These are phyloP conservation scores for Atethmia centrago DNA, from an alignment of 2,888 invertebrate genomes.

Conservation along the genomic window DNA sequence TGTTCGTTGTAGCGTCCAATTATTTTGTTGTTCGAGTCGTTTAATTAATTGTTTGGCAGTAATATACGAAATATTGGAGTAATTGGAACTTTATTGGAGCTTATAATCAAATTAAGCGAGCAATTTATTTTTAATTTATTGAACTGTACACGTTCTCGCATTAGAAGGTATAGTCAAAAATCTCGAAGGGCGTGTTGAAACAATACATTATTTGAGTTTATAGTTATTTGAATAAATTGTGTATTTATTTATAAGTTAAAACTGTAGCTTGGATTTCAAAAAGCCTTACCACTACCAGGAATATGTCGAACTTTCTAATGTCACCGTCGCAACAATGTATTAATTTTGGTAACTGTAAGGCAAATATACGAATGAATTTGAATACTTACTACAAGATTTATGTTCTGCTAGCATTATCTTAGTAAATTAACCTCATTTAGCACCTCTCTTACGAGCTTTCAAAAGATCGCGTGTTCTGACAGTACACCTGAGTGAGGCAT, in stretches of 20 bases:
- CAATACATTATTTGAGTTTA: not conserved
- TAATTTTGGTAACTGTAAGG: not conserved
- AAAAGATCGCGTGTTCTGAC: not conserved
- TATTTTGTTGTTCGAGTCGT: not conserved
- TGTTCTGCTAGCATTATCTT: not conserved
- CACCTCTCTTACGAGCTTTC: not conserved
- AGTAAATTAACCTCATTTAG: slow-evolving; percentile 7
- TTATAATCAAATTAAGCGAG: slow-evolving; percentile 12
- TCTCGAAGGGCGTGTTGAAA: not conserved
- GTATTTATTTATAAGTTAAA: not conserved
- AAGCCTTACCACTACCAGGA: too few species aligned
- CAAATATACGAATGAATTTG: not conserved
- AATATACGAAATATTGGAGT: slow-evolving; percentile 14
- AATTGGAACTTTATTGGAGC: slow-evolving; percentile 18
- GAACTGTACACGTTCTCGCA: not conserved
- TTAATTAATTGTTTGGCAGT: slow-evolving; percentile 28
- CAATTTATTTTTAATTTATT: slow-evolving; percentile 24
- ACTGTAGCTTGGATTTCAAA: not conserved
- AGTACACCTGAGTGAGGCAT: slow-evolving; percentile 34
- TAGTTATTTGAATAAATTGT: not conserved
- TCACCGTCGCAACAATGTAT: not conserved
- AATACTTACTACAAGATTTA: not conserved
- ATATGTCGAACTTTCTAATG: not conserved
- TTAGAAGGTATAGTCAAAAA: not conserved
- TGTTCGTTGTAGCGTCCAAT: slow-evolving; percentile 22